These are phyloP conservation scores for Tetragonula clypearis DNA, from an alignment of 1,140 invertebrate genomes.

Conservation along the genomic window DNA sequence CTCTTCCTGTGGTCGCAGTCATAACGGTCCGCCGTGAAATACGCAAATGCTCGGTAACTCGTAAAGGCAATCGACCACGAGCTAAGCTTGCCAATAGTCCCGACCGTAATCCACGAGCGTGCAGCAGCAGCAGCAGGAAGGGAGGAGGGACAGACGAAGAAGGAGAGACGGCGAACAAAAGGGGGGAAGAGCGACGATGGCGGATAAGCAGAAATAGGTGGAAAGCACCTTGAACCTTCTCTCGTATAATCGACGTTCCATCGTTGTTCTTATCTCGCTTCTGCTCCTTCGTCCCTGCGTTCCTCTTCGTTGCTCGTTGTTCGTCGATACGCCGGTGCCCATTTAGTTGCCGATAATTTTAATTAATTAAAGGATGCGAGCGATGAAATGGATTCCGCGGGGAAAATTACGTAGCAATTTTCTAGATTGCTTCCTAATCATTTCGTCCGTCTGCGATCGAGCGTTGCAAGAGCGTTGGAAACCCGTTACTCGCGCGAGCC, in stretches of 20 bases:
- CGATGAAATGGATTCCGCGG: conserved; percentile 42
- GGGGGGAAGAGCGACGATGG: background rate
- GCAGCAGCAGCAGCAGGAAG: conserved; percentile 23
- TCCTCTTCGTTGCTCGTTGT: conserved; percentile 21
- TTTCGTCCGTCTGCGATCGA: background rate
- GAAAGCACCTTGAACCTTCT: conserved; percentile 41
- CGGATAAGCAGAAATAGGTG: conserved; percentile 41
- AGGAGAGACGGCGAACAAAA: background rate
- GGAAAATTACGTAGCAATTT: conserved; percentile 40
- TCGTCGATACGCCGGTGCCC: conserved; percentile 26
- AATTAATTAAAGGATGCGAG: conserved; percentile 45
- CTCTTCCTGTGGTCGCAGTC: conserved; percentile 62
- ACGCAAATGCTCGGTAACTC: conserved; percentile 74
- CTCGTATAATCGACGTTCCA: conserved; percentile 38
- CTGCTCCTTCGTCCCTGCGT: background rate
- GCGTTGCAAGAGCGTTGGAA: background rate
- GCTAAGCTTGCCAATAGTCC: conserved; percentile 72
- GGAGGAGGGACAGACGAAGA: background rate
- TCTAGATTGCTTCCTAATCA: conserved; percentile 42
- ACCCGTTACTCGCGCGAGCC: background rate
- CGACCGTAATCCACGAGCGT: conserved; percentile 69
- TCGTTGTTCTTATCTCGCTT: conserved; percentile 42
- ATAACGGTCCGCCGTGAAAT: conserved; percentile 71
- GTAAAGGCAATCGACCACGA: conserved; percentile 75
- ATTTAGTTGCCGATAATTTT: conserved; percentile 28